A percentile compares a stretch with the other conserved stretches of the same genome.
Evolutionary conservation across 1,140 invertebrate genomes (phyloP).

Genomic region (Lethocerus indicus): DNA sequence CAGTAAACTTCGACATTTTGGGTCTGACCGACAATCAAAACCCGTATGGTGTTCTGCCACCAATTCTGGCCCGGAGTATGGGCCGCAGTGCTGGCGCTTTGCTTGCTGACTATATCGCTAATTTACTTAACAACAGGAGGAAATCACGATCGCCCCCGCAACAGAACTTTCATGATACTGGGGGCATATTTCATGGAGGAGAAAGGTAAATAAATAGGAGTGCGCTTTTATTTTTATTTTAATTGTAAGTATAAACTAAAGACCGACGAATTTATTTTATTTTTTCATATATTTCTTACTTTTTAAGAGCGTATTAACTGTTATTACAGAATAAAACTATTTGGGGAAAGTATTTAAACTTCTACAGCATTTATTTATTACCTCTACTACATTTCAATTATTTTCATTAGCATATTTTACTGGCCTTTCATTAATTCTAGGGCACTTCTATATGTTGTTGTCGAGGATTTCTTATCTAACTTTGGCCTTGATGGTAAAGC

Average conservation of each 20-base stretch:
- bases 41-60: conserved; percentile 59
- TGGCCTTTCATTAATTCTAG: conserved; percentile 21
- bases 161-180: conserved; percentile 20
- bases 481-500: conserved; percentile 65
- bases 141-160: conserved; percentile 24
- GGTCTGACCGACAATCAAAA: conserved; percentile 72
- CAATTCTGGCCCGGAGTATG: conserved; percentile 46
- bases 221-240: neutral
- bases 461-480: conserved; percentile 55
- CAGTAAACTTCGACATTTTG: conserved; percentile 68
- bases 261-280: too few relatives aligned
- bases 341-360: neutral
- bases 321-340: neutral
- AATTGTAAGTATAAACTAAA: neutral
- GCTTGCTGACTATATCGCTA: conserved; percentile 49
- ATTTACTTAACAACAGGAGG: conserved; percentile 43
- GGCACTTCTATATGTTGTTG: conserved; percentile 50
- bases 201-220: conserved; percentile 33
- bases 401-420: neutral
- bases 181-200: conserved; percentile 44
- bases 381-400: neutral
- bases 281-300: too few relatives aligned
- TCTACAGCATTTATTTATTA: neutral
- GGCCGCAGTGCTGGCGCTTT: conserved; percentile 44
- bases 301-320: neutral